A percentile compares a stretch with the other conserved stretches of the same genome.
Conservation (phyloP, 2,797 vertebrate species). For the Cynopterus sphinx region DNA sequence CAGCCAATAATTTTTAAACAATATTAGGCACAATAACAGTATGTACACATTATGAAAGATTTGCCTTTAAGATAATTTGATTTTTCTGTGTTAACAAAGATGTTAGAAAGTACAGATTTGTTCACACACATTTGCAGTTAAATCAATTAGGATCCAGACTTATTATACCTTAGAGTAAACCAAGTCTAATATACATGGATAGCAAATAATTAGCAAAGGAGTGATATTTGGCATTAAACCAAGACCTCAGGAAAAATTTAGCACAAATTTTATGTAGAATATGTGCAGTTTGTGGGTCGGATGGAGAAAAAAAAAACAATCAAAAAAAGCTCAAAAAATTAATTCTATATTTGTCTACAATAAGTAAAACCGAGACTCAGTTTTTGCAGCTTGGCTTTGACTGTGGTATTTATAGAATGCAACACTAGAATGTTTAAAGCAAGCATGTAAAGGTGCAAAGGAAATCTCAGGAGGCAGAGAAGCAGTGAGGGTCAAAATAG, state of each 20-base stretch:
- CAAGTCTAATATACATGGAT: not conserved
- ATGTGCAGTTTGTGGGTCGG: rapidly evolving
- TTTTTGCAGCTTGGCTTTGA: not conserved
- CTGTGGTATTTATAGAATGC: not conserved
- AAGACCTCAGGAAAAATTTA: not conserved
- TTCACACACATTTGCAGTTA: not conserved
- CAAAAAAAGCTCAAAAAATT: not conserved
- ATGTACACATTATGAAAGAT: not conserved
- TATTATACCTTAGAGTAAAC: not conserved
- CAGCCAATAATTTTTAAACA: not conserved
- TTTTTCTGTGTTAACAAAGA: not conserved
- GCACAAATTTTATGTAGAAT: not conserved
- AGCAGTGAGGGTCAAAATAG: not conserved
- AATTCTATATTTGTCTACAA: not conserved
- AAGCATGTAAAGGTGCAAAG: not conserved
- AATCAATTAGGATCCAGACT: not conserved
- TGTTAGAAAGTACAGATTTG: not conserved
- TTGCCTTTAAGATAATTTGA: not conserved
- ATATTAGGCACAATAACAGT: not conserved
- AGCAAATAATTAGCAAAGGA: not conserved
- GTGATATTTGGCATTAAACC: not conserved
- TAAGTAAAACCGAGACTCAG: not conserved
- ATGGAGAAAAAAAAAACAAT: not conserved
- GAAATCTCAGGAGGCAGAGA: not conserved
- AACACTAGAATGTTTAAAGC: not conserved